Evolutionary conservation across 2,113 vertebrate species (phyloP).

Genomic region (Callospermophilus lateralis): DNA sequence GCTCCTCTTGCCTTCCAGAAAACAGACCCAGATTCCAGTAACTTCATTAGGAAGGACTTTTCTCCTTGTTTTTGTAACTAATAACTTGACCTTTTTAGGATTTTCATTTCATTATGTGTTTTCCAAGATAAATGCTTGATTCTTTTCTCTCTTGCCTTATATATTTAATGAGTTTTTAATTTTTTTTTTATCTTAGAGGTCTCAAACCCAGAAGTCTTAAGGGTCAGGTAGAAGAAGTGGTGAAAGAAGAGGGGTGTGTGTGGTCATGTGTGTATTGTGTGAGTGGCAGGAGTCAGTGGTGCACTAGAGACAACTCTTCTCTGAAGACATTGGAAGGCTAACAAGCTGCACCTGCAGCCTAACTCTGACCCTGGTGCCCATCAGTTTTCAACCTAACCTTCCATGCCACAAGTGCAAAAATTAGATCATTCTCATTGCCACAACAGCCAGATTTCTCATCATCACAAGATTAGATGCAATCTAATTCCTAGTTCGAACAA

Average conservation of each 20-base stretch:
- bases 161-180: conserved; percentile 6
- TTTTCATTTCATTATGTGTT: background rate
- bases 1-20: conserved; percentile 3
- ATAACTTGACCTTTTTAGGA: conserved; percentile 22
- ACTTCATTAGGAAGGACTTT: background rate
- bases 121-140: background rate
- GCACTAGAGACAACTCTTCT: background rate
- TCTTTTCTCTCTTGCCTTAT: background rate
- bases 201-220: background rate
- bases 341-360: background rate
- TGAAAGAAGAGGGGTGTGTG: background rate
- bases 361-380: background rate
- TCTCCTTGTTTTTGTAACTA: background rate
- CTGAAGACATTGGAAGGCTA: background rate
- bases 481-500: conserved; percentile 36
- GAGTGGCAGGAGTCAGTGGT: background rate
- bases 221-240: background rate
- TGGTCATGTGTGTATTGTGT: background rate
- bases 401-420: background rate
- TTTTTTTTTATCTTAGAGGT: background rate
- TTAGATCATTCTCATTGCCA: background rate
- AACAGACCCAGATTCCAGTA: background rate
- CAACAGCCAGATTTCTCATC: background rate
- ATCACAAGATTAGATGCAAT: background rate
- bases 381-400: background rate